phyloP scores from a whole-genome alignment of 2,113 vertebrate species.

The Pycnonotus jocosus region DNA sequence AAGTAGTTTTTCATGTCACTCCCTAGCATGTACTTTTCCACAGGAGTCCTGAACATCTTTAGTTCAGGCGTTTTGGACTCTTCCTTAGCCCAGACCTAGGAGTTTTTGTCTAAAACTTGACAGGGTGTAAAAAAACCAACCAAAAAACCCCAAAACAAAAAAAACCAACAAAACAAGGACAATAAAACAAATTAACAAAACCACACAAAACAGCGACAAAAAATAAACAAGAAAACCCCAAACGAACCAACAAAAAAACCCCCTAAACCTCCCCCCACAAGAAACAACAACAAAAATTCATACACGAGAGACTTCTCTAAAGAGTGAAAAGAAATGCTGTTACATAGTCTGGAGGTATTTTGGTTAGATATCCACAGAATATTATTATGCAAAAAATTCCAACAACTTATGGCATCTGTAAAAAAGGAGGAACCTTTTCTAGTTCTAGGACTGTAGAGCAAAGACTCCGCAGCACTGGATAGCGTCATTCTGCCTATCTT shows the following conservation, averaged over 20 bases:
- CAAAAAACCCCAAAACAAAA: background rate
- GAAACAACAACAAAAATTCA: background rate
- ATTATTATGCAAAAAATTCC: background rate
- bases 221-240: background rate
- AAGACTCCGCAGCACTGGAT: background rate
- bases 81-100: background rate
- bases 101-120: background rate
- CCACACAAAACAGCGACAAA: background rate
- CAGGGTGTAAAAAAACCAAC: background rate
- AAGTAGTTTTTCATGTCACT: background rate
- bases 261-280: accelerated
- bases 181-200: background rate
- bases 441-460: background rate
- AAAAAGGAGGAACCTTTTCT: background rate
- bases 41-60: background rate
- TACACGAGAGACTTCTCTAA: background rate
- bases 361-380: background rate
- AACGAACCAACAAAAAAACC: background rate
- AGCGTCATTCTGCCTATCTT: background rate
- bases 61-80: background rate
- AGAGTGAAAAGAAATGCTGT: background rate
- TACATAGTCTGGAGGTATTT: background rate
- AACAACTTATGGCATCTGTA: background rate
- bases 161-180: background rate
- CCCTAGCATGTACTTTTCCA: background rate